Evolutionary conservation across 2,113 vertebrate genomes (phyloP).

Genomic region (Oncorhynchus clarkii): DNA sequence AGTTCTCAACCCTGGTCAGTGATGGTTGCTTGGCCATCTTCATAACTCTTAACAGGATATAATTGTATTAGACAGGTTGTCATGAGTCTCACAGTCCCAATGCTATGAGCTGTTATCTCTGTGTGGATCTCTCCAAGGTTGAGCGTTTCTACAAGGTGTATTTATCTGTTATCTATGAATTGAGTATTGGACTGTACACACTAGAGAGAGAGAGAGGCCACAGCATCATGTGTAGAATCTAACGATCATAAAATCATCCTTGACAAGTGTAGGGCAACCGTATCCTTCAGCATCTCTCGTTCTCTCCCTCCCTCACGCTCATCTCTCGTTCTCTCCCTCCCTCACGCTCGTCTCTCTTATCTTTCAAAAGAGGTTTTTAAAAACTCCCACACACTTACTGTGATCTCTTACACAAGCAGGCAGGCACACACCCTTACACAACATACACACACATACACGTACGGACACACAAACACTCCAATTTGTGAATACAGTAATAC

Average conservation of each 20-base stretch:
- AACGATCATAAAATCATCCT: constrained; percentile 2
- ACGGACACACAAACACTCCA: neutral
- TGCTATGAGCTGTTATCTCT: too few species aligned
- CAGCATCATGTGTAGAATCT: neutral
- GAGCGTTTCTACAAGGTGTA: too few species aligned
- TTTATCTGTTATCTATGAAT: too few species aligned
- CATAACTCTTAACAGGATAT: too few species aligned
- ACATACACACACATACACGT: constrained; percentile 7
- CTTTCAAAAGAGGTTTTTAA: constrained; percentile 50
- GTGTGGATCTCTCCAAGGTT: too few species aligned
- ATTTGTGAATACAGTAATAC: too few species aligned
- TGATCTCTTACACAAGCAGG: constrained; percentile 46
- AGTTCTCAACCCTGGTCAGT: too few species aligned
- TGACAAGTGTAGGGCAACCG: neutral
- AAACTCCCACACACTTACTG: constrained; percentile 52
- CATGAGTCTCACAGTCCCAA: too few species aligned
- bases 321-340: constrained; percentile 16
- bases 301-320: constrained; percentile 3
- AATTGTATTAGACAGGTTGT: too few species aligned
- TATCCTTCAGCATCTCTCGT: constrained; percentile 6
- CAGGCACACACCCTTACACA: constrained; percentile 12
- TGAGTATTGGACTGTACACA: too few species aligned
- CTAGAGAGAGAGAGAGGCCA: neutral
- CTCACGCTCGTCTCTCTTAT: constrained; percentile 38
- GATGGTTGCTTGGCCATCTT: too few species aligned